A percentile compares a stretch with the other conserved stretches of the same genome.
phyloP scores from a whole-genome alignment of 1,140 invertebrate species.

The Planococcus citri region DNA sequence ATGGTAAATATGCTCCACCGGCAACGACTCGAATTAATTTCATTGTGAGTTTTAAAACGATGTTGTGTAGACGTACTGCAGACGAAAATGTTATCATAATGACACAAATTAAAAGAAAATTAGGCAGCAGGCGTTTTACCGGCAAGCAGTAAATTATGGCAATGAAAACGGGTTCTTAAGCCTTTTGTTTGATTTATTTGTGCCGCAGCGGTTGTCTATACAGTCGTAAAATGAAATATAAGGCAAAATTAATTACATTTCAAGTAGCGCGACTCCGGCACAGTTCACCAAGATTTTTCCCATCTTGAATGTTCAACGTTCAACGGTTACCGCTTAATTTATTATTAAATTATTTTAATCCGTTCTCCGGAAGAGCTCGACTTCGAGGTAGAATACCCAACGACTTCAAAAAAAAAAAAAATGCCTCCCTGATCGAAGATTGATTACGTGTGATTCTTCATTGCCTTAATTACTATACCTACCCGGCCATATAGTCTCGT shows the following conservation, averaged over 20 bases:
- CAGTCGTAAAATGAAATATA: not conserved
- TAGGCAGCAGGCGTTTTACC: not conserved
- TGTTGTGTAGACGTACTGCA: not conserved
- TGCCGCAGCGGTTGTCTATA: not conserved
- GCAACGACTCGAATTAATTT: slow-evolving; percentile 1
- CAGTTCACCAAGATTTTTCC: not conserved
- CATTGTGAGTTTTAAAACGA: not conserved
- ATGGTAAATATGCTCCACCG: too few species aligned
- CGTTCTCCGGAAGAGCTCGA: too few species aligned
- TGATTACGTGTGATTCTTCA: not conserved
- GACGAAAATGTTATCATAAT: slow-evolving; percentile 3
- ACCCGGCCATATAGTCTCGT: too few species aligned
- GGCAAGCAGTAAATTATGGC: not conserved
- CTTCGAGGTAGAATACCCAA: not conserved
- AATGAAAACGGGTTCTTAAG: not conserved
- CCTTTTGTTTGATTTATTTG: slow-evolving; percentile 1
- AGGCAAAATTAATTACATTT: not conserved
- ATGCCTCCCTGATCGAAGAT: not conserved
- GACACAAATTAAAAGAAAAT: slow-evolving; percentile 4
- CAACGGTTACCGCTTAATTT: not conserved
- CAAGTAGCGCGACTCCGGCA: not conserved
- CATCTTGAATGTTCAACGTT: too few species aligned
- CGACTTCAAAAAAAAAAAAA: not conserved
- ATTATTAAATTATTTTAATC: slow-evolving; percentile 9
- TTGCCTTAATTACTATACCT: too few species aligned